These are phyloP conservation scores for Grantiella picta DNA, from an alignment of 2,113 vertebrate species.

Conservation along the genomic window DNA sequence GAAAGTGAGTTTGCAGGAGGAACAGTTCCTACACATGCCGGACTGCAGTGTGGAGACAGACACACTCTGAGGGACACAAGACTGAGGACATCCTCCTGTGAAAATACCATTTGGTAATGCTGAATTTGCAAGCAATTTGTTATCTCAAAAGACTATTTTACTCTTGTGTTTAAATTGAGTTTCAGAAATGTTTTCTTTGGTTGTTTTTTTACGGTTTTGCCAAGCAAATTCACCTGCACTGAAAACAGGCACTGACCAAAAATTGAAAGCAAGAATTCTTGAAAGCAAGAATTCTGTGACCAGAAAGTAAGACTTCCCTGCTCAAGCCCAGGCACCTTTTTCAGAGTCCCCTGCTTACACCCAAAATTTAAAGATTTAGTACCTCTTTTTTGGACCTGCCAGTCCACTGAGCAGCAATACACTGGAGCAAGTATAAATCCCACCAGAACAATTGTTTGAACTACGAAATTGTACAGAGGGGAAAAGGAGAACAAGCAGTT, in stretches of 20 bases:
- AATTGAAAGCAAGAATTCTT: not conserved
- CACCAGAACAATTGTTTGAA: not conserved
- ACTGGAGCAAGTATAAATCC: not conserved
- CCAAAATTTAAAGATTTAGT: not conserved
- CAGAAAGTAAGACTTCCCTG: not conserved
- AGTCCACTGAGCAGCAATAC: not conserved
- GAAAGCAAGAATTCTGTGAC: not conserved
- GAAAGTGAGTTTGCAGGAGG: not conserved
- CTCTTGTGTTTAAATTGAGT: not conserved
- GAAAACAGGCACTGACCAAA: not conserved
- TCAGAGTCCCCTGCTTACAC: not conserved
- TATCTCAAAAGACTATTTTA: not conserved
- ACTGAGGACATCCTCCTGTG: not conserved
- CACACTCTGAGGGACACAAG: not conserved
- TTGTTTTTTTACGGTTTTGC: not conserved
- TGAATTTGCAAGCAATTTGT: not conserved
- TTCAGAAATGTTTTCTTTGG: not conserved
- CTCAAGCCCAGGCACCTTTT: not conserved
- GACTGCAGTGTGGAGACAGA: not conserved
- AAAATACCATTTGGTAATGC: not conserved
- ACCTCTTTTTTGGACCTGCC: not conserved
- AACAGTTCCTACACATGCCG: not conserved
- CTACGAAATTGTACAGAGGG: not conserved
- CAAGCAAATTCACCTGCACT: not conserved
- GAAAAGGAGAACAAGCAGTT: not conserved